These are phyloP conservation scores for Charaxes varanes DNA, from an alignment of 1,140 invertebrate species.

Conservation along the genomic window DNA sequence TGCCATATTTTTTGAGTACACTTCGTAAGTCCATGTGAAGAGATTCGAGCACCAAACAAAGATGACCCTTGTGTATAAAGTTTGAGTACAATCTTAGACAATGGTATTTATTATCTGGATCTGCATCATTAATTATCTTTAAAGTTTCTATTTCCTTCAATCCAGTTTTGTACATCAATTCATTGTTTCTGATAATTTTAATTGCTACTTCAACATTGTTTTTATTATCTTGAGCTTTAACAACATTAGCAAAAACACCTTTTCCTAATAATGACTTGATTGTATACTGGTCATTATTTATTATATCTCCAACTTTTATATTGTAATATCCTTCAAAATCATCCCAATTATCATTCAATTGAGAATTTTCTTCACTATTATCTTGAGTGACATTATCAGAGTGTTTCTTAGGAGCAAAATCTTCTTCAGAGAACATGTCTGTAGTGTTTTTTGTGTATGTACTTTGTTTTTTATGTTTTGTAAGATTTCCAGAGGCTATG, in stretches of 20 bases:
- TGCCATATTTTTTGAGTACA: constrained; percentile 98
- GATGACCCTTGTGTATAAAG: constrained; percentile 95
- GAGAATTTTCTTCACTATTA: constrained; percentile 84
- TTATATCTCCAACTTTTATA: constrained; percentile 93
- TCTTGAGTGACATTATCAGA: constrained; percentile 82
- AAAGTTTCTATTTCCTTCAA: constrained; percentile 96
- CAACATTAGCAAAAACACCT: constrained; percentile 98
- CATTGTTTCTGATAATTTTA: constrained; percentile 99
- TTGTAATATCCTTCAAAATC: constrained; percentile 98
- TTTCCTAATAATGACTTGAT: constrained; percentile 98
- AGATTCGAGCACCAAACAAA: constrained; percentile 98
- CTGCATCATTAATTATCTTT: constrained; percentile 95
- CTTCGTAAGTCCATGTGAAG: constrained; percentile 93
- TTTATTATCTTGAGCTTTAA: constrained; percentile 91
- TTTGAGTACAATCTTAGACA: constrained; percentile 92
- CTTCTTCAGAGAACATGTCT: constrained; percentile 67
- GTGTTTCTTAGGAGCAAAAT: constrained; percentile 73
- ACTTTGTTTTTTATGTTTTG: constrained; percentile 10
- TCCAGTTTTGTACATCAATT: constrained; percentile 99
- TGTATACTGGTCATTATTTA: constrained; percentile 89
- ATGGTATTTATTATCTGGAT: constrained; percentile 97
- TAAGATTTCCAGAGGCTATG: background rate
- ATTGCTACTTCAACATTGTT: constrained; percentile 94
- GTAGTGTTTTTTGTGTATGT: constrained; percentile 30
- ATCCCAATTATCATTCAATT: constrained; percentile 98